phyloP scores from a whole-genome alignment of 1,140 invertebrate species.

The Dolichoris vasculosae region DNA sequence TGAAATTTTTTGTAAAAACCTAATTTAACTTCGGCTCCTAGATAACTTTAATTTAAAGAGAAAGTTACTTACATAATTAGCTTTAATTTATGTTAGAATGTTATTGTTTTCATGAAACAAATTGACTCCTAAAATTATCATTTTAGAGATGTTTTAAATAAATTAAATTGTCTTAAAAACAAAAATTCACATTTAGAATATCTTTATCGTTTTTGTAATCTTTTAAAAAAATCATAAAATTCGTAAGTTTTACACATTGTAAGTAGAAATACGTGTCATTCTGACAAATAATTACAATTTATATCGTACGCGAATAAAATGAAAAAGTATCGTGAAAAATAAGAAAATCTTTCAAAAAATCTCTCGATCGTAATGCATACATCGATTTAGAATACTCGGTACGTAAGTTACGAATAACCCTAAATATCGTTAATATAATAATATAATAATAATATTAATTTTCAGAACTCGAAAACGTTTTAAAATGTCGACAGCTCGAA shows the following conservation, averaged over 20 bases:
- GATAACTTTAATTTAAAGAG: not conserved
- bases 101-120: not conserved
- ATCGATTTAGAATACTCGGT: not conserved
- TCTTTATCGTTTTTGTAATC: not conserved
- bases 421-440: too few relatives aligned
- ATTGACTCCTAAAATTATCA: not conserved
- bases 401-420: too few relatives aligned
- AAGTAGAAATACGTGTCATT: too few relatives aligned
- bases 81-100: not conserved
- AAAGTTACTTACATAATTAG: conserved; percentile 6
- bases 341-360: not conserved
- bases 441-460: too few relatives aligned
- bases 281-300: not conserved
- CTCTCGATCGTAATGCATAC: not conserved
- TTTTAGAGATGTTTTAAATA: not conserved
- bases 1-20: not conserved
- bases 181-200: not conserved
- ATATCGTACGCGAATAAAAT: too few relatives aligned
- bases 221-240: not conserved
- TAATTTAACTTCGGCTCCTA: not conserved
- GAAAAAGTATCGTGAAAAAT: not conserved
- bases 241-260: not conserved
- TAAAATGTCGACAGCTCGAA: not conserved
- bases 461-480: not conserved
- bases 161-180: not conserved